phyloP scores from a whole-genome alignment of 2,113 vertebrate genomes.

The Pterocles gutturalis region DNA sequence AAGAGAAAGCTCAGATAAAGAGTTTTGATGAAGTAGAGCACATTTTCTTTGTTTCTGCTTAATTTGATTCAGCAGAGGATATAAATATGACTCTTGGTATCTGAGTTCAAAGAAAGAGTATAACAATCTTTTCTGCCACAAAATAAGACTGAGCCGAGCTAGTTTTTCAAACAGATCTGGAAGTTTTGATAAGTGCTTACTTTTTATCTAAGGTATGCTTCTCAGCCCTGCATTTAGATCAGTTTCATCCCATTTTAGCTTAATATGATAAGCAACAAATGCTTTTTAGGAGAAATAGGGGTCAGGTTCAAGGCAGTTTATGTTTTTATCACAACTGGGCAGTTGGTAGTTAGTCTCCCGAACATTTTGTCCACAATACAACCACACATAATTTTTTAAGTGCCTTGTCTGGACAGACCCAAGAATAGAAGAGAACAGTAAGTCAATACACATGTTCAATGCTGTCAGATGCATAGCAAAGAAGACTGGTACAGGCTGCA shows the following conservation, averaged over 20 bases:
- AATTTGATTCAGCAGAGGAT: conserved; percentile 17
- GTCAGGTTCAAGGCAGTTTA: background rate
- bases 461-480: background rate
- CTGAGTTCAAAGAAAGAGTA: background rate
- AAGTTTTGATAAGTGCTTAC: background rate
- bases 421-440: background rate
- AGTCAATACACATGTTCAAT: background rate
- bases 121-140: background rate
- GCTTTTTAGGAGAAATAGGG: background rate
- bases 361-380: background rate
- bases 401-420: background rate
- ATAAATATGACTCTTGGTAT: background rate
- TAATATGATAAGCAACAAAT: background rate
- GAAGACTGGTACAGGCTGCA: background rate
- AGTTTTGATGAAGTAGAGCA: background rate
- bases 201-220: background rate
- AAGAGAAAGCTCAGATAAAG: conserved; percentile 20
- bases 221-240: background rate
- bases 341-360: background rate
- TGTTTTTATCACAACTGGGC: background rate
- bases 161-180: background rate
- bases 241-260: background rate
- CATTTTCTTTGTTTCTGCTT: conserved; percentile 45
- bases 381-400: background rate
- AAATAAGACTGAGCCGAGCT: background rate